Conservation (phyloP, 2,888 invertebrate genomes). For the Phalera bucephala region DNA sequence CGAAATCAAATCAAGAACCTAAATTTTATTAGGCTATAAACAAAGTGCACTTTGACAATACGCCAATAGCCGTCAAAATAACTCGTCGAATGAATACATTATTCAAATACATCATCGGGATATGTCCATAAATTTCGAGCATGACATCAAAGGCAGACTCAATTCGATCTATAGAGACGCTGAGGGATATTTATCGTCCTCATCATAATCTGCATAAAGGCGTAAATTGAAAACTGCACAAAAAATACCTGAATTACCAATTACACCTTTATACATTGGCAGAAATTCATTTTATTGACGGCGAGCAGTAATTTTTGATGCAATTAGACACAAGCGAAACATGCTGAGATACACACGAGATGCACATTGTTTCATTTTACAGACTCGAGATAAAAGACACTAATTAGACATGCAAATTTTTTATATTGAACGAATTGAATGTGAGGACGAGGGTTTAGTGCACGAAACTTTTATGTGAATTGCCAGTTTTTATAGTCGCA, state of each 20-base stretch:
- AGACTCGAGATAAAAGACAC: constrained; percentile 41
- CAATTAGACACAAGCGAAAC: constrained; percentile 58
- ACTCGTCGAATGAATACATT: constrained; percentile 45
- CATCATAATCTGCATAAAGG: constrained; percentile 14
- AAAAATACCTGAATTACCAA: constrained; percentile 54
- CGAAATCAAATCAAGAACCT: constrained; percentile 29
- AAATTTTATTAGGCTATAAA: constrained; percentile 32
- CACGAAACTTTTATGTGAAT: constrained; percentile 25
- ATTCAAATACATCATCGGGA: constrained; percentile 39
- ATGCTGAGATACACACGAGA: constrained; percentile 46
- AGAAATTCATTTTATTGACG: constrained; percentile 45
- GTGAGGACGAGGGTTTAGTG: constrained; percentile 26
- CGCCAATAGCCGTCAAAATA: constrained; percentile 45
- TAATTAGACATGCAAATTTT: constrained; percentile 52
- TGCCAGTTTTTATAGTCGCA: constrained; percentile 27
- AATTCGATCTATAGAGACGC: constrained; percentile 16
- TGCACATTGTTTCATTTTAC: constrained; percentile 44
- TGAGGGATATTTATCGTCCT: constrained; percentile 8
- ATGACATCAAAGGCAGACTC: constrained; percentile 42
- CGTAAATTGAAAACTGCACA: constrained; percentile 16
- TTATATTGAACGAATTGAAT: constrained; percentile 30
- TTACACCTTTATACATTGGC: constrained; percentile 44
- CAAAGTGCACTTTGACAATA: constrained; percentile 44
- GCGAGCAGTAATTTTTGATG: constrained; percentile 39
- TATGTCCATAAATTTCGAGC: constrained; percentile 49